Conservation (phyloP, 2,797 vertebrate genomes). For the Echiichthys vipera region DNA sequence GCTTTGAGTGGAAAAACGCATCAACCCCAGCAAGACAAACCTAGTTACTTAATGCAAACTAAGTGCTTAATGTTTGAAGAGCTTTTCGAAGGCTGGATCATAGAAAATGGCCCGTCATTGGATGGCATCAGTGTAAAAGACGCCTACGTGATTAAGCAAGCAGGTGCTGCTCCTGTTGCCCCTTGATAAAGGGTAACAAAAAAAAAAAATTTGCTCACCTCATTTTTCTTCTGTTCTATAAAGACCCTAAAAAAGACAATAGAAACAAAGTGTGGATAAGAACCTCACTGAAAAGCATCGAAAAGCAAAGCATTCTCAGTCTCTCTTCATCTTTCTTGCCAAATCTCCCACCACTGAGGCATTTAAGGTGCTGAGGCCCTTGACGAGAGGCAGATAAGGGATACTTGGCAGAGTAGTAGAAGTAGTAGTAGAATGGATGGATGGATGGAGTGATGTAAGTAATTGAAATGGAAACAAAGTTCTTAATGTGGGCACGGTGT, state of each 20-base stretch:
- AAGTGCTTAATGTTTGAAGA: slow-evolving; percentile 45
- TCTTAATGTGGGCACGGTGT: slow-evolving; percentile 40
- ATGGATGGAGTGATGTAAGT: slow-evolving; percentile 41
- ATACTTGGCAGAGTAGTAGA: slow-evolving; percentile 58
- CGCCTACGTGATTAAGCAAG: slow-evolving; percentile 28
- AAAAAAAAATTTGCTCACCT: slow-evolving; percentile 35
- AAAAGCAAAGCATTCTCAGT: slow-evolving; percentile 1
- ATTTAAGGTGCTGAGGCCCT: too few relatives aligned
- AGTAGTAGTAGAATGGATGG: slow-evolving; percentile 41
- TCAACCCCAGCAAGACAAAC: slow-evolving; percentile 7
- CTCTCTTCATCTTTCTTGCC: slow-evolving; percentile 28
- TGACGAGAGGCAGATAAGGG: slow-evolving; percentile 57
- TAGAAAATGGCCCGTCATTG: slow-evolving; percentile 1
- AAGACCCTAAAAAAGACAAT: slow-evolving; percentile 48
- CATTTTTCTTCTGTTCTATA: slow-evolving; percentile 26
- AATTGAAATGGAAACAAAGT: slow-evolving; percentile 62
- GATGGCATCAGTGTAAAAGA: slow-evolving; percentile 6
- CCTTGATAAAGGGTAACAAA: slow-evolving; percentile 49
- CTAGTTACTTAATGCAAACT: too few relatives aligned
- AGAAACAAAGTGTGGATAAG: slow-evolving; percentile 48
- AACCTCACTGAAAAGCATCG: slow-evolving; percentile 14
- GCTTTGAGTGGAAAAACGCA: slow-evolving; percentile 4
- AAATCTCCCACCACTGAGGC: slow-evolving; percentile 56
- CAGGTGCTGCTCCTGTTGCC: slow-evolving; percentile 53
- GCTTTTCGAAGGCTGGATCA: slow-evolving; percentile 25